These are phyloP conservation scores for Mohoua ochrocephala DNA, from an alignment of 2,113 vertebrate genomes.

Conservation along the genomic window DNA sequence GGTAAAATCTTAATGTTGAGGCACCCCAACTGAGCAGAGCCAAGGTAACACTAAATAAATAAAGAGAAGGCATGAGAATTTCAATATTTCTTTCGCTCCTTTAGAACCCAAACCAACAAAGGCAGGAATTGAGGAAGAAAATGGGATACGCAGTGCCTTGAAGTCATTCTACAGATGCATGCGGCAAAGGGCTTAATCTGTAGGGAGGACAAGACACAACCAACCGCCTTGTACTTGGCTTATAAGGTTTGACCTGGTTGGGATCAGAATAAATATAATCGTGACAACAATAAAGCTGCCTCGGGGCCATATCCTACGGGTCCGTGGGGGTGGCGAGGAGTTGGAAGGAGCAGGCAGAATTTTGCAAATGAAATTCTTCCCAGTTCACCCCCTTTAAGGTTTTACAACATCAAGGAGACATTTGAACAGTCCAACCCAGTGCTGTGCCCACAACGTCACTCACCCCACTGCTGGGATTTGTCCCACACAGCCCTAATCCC, in stretches of 20 bases:
- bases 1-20: neutral
- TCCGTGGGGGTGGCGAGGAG: accelerated
- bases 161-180: neutral
- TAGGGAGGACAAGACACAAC: neutral
- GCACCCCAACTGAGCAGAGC: neutral
- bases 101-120: neutral
- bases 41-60: neutral
- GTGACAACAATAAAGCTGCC: neutral
- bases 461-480: neutral
- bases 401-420: neutral
- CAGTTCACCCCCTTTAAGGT: neutral
- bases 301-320: neutral
- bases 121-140: neutral
- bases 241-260: neutral
- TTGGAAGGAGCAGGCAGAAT: neutral
- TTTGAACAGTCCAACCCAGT: neutral
- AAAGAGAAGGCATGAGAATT: neutral
- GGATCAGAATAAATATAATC: neutral
- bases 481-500: neutral
- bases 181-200: neutral
- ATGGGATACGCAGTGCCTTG: neutral
- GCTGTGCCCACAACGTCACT: neutral
- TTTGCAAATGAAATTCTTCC: neutral
- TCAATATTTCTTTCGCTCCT: neutral
- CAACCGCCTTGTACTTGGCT: neutral